Evolutionary conservation across 2,797 vertebrate genomes (phyloP).

Genomic region (Pangasius mekongensis): DNA sequence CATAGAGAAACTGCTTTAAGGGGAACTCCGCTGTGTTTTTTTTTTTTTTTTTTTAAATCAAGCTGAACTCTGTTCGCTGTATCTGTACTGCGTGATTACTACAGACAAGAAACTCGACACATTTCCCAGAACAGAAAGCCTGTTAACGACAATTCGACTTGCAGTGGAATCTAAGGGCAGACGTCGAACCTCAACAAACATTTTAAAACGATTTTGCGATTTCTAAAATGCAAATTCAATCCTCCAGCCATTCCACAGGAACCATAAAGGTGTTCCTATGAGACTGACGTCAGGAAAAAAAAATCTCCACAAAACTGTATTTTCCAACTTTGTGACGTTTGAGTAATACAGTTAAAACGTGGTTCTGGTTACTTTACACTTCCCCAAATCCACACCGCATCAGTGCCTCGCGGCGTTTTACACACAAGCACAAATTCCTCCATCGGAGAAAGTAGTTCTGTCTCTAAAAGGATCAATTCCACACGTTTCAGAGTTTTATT

Average conservation of each 20-base stretch:
- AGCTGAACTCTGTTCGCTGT: background rate
- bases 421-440: slow-evolving; percentile 6
- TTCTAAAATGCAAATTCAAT: background rate
- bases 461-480: background rate
- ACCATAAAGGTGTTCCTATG: background rate
- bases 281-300: background rate
- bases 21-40: background rate
- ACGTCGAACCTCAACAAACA: background rate
- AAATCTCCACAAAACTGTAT: background rate
- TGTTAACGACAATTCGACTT: background rate
- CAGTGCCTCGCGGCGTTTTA: background rate
- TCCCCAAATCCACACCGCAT: background rate
- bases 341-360: background rate
- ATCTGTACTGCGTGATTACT: background rate
- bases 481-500: background rate
- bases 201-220: background rate
- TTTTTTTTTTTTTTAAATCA: background rate
- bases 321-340: background rate
- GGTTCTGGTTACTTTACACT: background rate
- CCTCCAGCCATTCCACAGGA: background rate
- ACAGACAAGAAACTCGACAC: background rate
- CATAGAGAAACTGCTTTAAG: background rate
- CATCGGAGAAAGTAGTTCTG: background rate
- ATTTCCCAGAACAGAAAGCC: background rate
- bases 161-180: background rate